These are phyloP conservation scores for western clawed frog (Xenopus tropicalis) DNA, from an alignment of 2,113 vertebrate species.

Conservation along the genomic window UCB_Xtro_10.0 CM004447.2:155934501-155935000, in stretches of 20 bases:
- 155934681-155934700: constrained; percentile 12
- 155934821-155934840: not conserved
- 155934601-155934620: not conserved
- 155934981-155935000: not conserved
- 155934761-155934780: not conserved
- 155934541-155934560: too few species aligned
- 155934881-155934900: not conserved
- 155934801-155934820: constrained; percentile 1
- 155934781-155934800: constrained; percentile 2
- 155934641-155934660: not conserved
- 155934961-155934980: not conserved
- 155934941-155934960: not conserved
- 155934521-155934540: too few species aligned
- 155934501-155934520: too few species aligned
- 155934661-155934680: constrained; percentile 6
- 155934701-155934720: constrained; percentile 22
- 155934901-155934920: not conserved
- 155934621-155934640: not conserved
- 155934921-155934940: not conserved
- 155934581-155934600: too few species aligned
- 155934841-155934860: not conserved
- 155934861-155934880: not conserved
- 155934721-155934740: not conserved
- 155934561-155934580: too few species aligned
- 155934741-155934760: not conserved